Evolutionary conservation across 2,888 invertebrate genomes (phyloP).

Genomic region (Notodonta dromedarius): DNA sequence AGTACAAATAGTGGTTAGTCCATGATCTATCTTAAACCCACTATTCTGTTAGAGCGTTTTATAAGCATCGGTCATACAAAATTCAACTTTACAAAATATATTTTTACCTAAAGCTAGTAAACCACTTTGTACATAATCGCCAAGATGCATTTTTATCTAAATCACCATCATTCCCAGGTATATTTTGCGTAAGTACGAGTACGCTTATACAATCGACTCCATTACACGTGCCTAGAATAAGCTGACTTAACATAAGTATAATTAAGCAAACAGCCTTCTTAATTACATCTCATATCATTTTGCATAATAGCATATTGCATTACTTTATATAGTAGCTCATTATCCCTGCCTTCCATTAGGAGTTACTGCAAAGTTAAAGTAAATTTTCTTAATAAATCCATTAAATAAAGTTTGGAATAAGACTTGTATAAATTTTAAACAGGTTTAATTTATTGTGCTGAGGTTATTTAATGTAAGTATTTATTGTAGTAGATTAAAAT

Average conservation of each 20-base stretch:
- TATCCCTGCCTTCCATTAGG: neutral
- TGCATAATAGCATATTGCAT: conserved; percentile 2
- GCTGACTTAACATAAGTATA: neutral
- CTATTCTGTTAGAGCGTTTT: no score
- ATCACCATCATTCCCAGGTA: neutral
- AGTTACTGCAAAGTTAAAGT: neutral
- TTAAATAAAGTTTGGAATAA: neutral
- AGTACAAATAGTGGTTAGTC: no score
- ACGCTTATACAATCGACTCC: neutral
- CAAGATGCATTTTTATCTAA: neutral
- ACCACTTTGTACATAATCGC: neutral
- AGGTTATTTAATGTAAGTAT: no score
- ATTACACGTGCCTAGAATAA: neutral
- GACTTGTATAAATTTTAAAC: no score
- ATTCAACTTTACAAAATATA: neutral
- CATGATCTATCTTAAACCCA: no score
- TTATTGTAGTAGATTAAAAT: no score
- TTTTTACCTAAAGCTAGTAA: neutral
- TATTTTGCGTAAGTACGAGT: neutral
- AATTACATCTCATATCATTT: neutral
- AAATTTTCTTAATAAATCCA: neutral
- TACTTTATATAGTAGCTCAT: neutral
- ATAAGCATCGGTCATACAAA: no score
- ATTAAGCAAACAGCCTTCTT: conserved; percentile 3
- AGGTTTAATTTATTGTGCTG: no score